A percentile compares a stretch with the other conserved stretches of the same genome.
Conservation (phyloP, 2,888 invertebrate species). For the Anticlea derivata region DNA sequence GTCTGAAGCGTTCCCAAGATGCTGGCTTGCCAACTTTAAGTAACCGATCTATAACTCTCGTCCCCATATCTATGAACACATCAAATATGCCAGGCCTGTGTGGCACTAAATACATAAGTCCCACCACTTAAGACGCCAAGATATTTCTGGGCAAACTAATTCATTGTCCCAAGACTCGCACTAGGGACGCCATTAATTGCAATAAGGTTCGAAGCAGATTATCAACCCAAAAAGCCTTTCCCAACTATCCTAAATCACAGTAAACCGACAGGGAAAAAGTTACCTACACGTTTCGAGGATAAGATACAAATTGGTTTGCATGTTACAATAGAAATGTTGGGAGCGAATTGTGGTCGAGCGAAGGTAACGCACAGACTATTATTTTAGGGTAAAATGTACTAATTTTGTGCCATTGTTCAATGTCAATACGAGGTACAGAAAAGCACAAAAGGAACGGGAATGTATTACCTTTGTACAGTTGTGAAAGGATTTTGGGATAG, state of each 20-base stretch:
- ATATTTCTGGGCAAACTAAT: conserved; percentile 39
- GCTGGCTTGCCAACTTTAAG: no score
- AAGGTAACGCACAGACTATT: conserved; percentile 59
- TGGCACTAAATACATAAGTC: conserved; percentile 17
- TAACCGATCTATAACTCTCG: no score
- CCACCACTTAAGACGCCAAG: conserved; percentile 27
- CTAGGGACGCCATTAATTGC: conserved; percentile 74
- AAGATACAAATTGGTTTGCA: conserved; percentile 47
- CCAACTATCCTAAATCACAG: conserved; percentile 64
- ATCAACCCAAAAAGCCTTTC: conserved; percentile 66
- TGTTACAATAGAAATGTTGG: conserved; percentile 63
- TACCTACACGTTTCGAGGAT: conserved; percentile 41
- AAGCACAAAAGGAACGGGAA: conserved; percentile 30
- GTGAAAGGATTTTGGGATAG: conserved; percentile 23
- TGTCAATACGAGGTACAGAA: conserved; percentile 33
- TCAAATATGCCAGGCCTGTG: conserved; percentile 16
- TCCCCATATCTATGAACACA: no score
- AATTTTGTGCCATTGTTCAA: conserved; percentile 57
- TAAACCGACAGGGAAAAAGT: conserved; percentile 41
- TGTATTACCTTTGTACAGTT: conserved; percentile 37
- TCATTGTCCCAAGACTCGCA: conserved; percentile 46
- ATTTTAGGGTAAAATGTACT: conserved; percentile 65
- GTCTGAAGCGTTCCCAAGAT: no score
- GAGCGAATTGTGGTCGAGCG: conserved; percentile 57
- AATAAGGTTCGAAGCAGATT: conserved; percentile 72